Conservation (phyloP, 2,888 invertebrate genomes). For the Lingula anatina region DNA sequence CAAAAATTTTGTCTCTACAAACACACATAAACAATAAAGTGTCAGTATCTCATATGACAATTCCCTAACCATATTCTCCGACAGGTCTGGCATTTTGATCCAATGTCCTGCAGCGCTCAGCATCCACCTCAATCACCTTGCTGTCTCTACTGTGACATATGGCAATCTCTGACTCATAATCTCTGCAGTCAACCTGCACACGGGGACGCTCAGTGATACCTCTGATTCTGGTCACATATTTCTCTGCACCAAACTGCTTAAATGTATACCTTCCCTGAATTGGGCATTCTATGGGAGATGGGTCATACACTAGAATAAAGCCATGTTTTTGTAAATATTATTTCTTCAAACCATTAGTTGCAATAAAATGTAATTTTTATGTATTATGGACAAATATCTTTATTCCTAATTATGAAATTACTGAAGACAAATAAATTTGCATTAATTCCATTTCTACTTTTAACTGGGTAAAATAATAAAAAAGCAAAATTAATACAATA, state of each 20-base stretch:
- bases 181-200: slow-evolving; percentile 85
- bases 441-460: no score
- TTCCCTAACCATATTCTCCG: slow-evolving; percentile 62
- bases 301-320: slow-evolving; percentile 55
- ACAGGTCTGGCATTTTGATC: slow-evolving; percentile 91
- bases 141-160: slow-evolving; percentile 89
- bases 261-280: slow-evolving; percentile 96
- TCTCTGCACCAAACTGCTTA: slow-evolving; percentile 60
- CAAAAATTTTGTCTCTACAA: no score
- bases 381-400: no score
- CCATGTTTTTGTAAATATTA: slow-evolving; percentile 55
- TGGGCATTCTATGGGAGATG: slow-evolving; percentile 88
- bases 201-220: slow-evolving; percentile 92
- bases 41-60: no score
- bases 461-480: no score
- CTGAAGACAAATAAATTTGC: no score
- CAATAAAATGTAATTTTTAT: neutral
- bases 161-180: slow-evolving; percentile 91
- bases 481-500: no score
- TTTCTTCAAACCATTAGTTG: no score
- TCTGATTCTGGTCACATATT: slow-evolving; percentile 86
- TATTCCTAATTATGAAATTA: no score
- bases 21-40: no score
- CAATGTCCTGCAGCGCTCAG: slow-evolving; percentile 92
- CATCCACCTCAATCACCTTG: slow-evolving; percentile 88